A percentile compares a stretch with the other conserved stretches of the same genome.
These are phyloP conservation scores for Atopsyche davidsoni DNA, from an alignment of 1,140 invertebrate genomes.

Conservation along the genomic window DNA sequence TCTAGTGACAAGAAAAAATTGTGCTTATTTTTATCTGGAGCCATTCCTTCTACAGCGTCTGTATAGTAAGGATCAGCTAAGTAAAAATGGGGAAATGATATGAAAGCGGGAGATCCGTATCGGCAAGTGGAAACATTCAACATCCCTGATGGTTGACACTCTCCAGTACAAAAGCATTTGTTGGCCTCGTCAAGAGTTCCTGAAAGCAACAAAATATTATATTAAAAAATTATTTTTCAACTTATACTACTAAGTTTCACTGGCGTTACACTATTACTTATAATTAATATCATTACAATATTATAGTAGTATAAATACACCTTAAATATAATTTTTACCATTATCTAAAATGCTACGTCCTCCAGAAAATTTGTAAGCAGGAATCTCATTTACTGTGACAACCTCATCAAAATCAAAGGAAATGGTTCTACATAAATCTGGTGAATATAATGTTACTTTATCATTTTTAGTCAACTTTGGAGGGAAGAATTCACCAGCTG, in stretches of 20 bases:
- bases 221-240: too few species aligned
- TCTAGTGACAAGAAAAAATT: constrained; percentile 65
- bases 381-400: constrained; percentile 46
- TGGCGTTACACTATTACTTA: too few species aligned
- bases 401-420: constrained; percentile 52
- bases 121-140: constrained; percentile 66
- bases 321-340: constrained; percentile 50
- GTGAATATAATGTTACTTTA: constrained; percentile 57
- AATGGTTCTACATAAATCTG: constrained; percentile 63
- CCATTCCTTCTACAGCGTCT: constrained; percentile 60
- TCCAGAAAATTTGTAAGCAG: constrained; percentile 53
- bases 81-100: constrained; percentile 85
- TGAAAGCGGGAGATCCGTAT: constrained; percentile 69
- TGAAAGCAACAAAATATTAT: constrained; percentile 28
- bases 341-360: constrained; percentile 54
- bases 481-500: constrained; percentile 71
- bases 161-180: constrained; percentile 64
- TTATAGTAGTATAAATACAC: too few species aligned
- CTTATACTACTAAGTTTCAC: too few species aligned
- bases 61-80: constrained; percentile 63
- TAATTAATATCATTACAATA: too few species aligned
- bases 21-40: constrained; percentile 62
- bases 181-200: constrained; percentile 55
- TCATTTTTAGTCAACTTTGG: constrained; percentile 52
- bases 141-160: constrained; percentile 61